Evolutionary conservation across 2,797 vertebrate genomes (phyloP).

Genomic region (Amazona finschi): DNA sequence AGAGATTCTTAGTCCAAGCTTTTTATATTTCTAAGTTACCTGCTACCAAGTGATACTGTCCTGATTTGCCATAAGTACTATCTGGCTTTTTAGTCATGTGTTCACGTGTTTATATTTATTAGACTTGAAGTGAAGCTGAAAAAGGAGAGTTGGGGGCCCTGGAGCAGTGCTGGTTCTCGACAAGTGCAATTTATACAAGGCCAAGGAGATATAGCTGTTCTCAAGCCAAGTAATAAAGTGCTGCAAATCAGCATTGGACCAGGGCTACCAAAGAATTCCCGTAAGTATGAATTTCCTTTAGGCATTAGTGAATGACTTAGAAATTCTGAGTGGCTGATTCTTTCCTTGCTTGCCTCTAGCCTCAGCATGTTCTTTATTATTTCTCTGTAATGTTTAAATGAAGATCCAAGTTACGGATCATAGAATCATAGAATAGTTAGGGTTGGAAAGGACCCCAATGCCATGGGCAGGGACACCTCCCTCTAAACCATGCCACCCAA

Average conservation of each 20-base stretch:
- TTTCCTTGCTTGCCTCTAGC: neutral
- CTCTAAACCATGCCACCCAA: no score
- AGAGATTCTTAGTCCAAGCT: neutral
- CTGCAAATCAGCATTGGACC: constrained; percentile 95
- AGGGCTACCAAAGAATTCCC: constrained; percentile 93
- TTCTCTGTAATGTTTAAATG: neutral
- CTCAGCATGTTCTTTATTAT: neutral
- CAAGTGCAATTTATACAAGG: constrained; percentile 91
- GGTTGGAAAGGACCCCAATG: no score
- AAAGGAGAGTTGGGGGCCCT: constrained; percentile 96
- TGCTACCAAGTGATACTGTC: neutral
- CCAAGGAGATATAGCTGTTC: constrained; percentile 83
- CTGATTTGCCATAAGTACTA: neutral
- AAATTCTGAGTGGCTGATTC: neutral
- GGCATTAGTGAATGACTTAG: neutral
- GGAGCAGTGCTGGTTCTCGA: constrained; percentile 89
- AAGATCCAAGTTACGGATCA: neutral
- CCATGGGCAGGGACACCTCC: no score
- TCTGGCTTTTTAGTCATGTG: neutral
- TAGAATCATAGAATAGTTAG: no score
- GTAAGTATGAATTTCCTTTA: constrained; percentile 78
- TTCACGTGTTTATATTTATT: neutral
- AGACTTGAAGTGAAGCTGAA: constrained; percentile 97
- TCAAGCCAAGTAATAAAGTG: constrained; percentile 92
- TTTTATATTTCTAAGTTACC: neutral